phyloP scores from a whole-genome alignment of 1,140 invertebrate genomes.

The Megalopta genalis region DNA sequence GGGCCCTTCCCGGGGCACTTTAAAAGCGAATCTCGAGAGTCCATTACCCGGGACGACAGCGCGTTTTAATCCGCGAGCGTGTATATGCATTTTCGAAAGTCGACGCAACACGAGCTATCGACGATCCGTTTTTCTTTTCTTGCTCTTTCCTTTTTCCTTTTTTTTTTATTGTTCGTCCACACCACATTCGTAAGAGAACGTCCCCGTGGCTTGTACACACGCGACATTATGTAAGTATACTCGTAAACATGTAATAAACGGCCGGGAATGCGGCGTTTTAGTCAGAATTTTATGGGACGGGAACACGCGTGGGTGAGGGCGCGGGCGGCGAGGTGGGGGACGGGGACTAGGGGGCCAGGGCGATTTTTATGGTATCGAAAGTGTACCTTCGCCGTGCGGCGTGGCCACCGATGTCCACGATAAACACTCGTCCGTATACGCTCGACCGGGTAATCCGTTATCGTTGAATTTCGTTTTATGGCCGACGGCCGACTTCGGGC shows the following conservation, averaged over 20 bases:
- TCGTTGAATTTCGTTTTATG: conserved; percentile 44
- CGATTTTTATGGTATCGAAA: conserved; percentile 45
- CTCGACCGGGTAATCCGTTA: conserved; percentile 45
- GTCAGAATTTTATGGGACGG: conserved; percentile 55
- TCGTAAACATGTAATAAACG: conserved; percentile 55
- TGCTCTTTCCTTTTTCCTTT: too few relatives aligned
- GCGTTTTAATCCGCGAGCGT: not conserved
- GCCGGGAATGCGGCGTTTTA: conserved; percentile 50
- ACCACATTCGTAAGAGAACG: conserved; percentile 4
- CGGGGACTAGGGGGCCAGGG: not conserved
- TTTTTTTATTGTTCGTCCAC: not conserved
- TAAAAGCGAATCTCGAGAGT: not conserved
- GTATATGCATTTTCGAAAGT: conserved; percentile 25
- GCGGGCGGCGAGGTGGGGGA: not conserved
- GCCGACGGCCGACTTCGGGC: not conserved
- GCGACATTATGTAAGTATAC: conserved; percentile 54
- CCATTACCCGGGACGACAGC: not conserved
- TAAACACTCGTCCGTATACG: conserved; percentile 50
- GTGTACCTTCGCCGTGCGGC: conserved; percentile 24
- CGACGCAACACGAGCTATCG: conserved; percentile 8
- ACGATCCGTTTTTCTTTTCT: conserved; percentile 2
- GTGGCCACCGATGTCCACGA: conserved; percentile 27
- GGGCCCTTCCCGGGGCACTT: not conserved
- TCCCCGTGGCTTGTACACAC: conserved; percentile 30
- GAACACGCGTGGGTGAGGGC: conserved; percentile 49